Conservation (phyloP, 2,888 invertebrate species). For the Frankliniella fusca region DNA sequence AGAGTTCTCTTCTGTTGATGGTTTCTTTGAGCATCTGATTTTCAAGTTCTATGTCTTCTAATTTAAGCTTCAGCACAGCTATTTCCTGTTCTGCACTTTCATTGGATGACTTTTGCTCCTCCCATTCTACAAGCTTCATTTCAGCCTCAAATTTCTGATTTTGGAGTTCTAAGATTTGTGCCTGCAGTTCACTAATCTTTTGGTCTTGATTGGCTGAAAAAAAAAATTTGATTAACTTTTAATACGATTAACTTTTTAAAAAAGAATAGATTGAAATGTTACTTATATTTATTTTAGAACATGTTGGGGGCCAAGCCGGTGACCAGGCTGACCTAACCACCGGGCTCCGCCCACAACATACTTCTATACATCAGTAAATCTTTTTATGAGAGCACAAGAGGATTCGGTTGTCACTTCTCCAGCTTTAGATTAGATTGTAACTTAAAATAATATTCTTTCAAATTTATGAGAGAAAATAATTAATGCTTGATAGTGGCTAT, state of each 20-base stretch:
- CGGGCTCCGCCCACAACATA: too few relatives aligned
- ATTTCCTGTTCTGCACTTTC: conserved; percentile 52
- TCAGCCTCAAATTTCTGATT: conserved; percentile 47
- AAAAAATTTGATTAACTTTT: background rate
- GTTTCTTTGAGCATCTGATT: conserved; percentile 55
- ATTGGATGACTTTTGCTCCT: conserved; percentile 56
- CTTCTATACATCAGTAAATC: too few relatives aligned
- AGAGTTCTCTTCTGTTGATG: conserved; percentile 66
- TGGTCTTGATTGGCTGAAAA: background rate
- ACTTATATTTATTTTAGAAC: too few relatives aligned
- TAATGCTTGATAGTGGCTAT: too few relatives aligned
- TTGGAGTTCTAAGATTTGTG: conserved; percentile 35
- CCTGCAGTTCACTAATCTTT: background rate
- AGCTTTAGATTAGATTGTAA: too few relatives aligned
- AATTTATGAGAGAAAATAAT: too few relatives aligned
- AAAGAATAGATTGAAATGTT: background rate
- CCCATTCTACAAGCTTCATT: conserved; percentile 71
- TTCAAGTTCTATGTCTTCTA: conserved; percentile 69
- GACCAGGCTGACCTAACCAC: too few relatives aligned
- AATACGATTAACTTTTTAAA: background rate
- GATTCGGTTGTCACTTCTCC: too few relatives aligned
- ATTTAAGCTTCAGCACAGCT: conserved; percentile 56
- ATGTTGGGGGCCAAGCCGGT: too few relatives aligned
- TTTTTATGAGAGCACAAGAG: too few relatives aligned
- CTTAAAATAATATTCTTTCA: too few relatives aligned